Percentiles rank a stretch among this genome's conserved stretches.
Evolutionary conservation across 2,888 invertebrate species (phyloP).

Genomic region (Argyra leucocephala): DNA sequence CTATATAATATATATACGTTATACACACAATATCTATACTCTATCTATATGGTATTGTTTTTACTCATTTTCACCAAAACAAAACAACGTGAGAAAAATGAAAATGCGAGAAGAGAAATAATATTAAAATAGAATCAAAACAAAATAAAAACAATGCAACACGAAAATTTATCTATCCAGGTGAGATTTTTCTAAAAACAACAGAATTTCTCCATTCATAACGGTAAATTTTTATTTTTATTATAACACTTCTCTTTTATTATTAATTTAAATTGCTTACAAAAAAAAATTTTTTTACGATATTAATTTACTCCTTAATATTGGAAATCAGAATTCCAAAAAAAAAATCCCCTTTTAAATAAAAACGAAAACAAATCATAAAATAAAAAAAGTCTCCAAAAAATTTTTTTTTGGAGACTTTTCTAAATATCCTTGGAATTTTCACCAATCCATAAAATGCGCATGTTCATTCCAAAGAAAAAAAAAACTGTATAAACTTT

Average conservation of each 20-base stretch:
- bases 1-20: too few relatives aligned
- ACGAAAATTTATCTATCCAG: background rate
- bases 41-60: too few relatives aligned
- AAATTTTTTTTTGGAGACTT: background rate
- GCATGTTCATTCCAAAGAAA: background rate
- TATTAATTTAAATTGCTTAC: background rate
- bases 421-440: background rate
- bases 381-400: background rate
- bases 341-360: background rate
- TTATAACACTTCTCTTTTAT: background rate
- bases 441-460: background rate
- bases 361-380: background rate
- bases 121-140: too few relatives aligned
- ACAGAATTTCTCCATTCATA: background rate
- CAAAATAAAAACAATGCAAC: background rate
- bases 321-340: background rate
- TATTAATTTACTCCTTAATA: background rate
- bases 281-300: background rate
- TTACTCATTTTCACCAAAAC: too few relatives aligned
- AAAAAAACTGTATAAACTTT: too few relatives aligned
- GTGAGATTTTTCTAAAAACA: background rate
- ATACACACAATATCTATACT: too few relatives aligned
- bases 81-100: too few relatives aligned
- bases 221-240: background rate
- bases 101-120: too few relatives aligned